Evolutionary conservation across 2,797 vertebrate species (phyloP).

Genomic region (Momotus momota): DNA sequence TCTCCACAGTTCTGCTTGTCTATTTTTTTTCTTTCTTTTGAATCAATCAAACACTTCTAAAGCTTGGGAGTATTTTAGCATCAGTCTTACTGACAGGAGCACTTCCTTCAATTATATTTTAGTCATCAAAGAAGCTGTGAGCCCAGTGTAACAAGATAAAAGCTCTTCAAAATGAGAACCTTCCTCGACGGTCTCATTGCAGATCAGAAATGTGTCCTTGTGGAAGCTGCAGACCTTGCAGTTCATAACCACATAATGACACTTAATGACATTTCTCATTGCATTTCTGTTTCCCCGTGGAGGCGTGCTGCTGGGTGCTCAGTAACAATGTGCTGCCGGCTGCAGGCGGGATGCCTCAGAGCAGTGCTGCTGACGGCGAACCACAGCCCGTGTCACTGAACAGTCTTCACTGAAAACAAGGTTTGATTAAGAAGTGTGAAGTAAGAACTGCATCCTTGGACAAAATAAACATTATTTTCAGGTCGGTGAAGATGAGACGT

Average conservation of each 20-base stretch:
- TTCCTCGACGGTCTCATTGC: neutral
- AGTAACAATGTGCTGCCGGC: fast-evolving
- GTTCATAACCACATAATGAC: neutral
- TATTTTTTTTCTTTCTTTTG: neutral
- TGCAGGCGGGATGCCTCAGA: fast-evolving
- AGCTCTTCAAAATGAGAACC: neutral
- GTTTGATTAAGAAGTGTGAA: neutral
- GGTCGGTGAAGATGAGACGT: neutral
- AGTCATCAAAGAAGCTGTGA: neutral
- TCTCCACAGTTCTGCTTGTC: neutral
- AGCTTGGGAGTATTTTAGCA: neutral
- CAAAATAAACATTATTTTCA: neutral
- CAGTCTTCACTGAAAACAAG: fast-evolving
- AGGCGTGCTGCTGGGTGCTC: neutral
- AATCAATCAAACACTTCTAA: neutral
- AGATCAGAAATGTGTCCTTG: neutral
- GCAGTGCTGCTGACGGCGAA: neutral
- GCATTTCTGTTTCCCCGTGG: fast-evolving
- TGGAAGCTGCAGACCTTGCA: neutral
- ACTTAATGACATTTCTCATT: neutral
- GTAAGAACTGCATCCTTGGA: neutral
- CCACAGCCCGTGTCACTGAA: neutral
- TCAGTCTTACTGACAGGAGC: neutral
- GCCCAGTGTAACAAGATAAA: neutral
- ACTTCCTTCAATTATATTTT: constrained; percentile 7